Conservation (phyloP, 2,888 invertebrate species). For the Pandemis corylana region DNA sequence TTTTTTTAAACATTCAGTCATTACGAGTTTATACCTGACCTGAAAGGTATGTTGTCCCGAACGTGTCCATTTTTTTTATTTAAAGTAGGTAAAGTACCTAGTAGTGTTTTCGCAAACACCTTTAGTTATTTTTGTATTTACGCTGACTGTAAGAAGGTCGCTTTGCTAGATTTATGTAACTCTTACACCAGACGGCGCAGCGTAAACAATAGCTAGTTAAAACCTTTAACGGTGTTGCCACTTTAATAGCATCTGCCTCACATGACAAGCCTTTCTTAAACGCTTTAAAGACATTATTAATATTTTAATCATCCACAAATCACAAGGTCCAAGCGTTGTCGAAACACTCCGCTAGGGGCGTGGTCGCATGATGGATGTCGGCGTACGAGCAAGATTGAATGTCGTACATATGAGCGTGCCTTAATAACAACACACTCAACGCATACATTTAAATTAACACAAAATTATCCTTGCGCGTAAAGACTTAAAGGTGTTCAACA, state of each 20-base stretch:
- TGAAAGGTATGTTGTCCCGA: no score
- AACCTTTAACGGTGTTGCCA: conserved; percentile 32
- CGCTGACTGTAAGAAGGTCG: not conserved
- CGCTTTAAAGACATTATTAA: conserved; percentile 53
- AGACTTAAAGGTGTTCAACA: not conserved
- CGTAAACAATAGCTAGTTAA: conserved; percentile 22
- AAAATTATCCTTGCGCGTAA: conserved; percentile 15
- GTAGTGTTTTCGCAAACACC: not conserved
- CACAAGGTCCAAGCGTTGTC: conserved; percentile 51
- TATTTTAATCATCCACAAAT: conserved; percentile 64
- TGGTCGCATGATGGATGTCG: conserved; percentile 76
- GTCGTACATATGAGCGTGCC: conserved; percentile 48
- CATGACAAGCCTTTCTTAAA: conserved; percentile 46
- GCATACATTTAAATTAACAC: conserved; percentile 8
- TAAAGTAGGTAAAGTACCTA: not conserved
- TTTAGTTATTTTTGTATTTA: not conserved
- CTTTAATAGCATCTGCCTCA: conserved; percentile 30
- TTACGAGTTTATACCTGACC: not conserved
- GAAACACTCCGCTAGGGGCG: conserved; percentile 64
- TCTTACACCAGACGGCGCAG: not conserved
- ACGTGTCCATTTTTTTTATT: not conserved
- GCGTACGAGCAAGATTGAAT: conserved; percentile 62
- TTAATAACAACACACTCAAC: conserved; percentile 37
- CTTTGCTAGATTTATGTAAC: not conserved
- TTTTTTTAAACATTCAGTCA: conserved; percentile 2